These are phyloP conservation scores for Pseudobourletiella spinata DNA, from an alignment of 1,140 invertebrate genomes.

Conservation along the genomic window DNA sequence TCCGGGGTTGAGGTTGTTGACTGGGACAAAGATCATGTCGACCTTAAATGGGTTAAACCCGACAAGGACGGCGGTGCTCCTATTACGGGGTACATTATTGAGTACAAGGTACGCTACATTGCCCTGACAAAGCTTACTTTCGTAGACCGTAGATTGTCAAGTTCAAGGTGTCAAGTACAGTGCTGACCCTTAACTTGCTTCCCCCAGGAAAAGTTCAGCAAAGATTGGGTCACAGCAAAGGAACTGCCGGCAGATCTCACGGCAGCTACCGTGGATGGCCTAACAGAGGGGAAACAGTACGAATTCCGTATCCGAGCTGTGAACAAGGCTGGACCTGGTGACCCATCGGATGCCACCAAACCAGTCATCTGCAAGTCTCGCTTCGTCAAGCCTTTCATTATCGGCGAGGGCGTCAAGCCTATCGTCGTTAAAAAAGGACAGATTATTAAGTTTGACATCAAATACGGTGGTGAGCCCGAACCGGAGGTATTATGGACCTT, in stretches of 20 bases:
- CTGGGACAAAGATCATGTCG: constrained; percentile 93
- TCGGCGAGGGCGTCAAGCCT: constrained; percentile 73
- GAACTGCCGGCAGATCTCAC: constrained; percentile 67
- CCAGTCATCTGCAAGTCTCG: constrained; percentile 90
- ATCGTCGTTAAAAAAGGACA: constrained; percentile 90
- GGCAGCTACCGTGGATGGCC: constrained; percentile 67
- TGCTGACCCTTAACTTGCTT: no score
- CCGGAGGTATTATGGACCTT: constrained; percentile 77
- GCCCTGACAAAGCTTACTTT: no score
- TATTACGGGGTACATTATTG: constrained; percentile 88
- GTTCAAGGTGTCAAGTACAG: no score
- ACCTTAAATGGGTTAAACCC: constrained; percentile 82
- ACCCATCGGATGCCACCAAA: constrained; percentile 79
- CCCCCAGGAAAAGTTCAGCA: constrained; percentile 68
- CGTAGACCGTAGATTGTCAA: no score
- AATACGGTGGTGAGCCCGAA: constrained; percentile 89
- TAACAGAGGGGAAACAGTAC: constrained; percentile 88
- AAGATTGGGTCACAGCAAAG: constrained; percentile 75
- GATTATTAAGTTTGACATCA: constrained; percentile 84
- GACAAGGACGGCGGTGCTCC: constrained; percentile 85
- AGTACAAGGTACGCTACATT: constrained; percentile 63
- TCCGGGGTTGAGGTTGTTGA: constrained; percentile 80
- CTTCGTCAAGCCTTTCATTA: constrained; percentile 87
- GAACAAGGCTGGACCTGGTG: constrained; percentile 87
- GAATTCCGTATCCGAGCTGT: constrained; percentile 93